Evolutionary conservation across 2,797 vertebrate species (phyloP).

Genomic region (Anguilla megastoma): DNA sequence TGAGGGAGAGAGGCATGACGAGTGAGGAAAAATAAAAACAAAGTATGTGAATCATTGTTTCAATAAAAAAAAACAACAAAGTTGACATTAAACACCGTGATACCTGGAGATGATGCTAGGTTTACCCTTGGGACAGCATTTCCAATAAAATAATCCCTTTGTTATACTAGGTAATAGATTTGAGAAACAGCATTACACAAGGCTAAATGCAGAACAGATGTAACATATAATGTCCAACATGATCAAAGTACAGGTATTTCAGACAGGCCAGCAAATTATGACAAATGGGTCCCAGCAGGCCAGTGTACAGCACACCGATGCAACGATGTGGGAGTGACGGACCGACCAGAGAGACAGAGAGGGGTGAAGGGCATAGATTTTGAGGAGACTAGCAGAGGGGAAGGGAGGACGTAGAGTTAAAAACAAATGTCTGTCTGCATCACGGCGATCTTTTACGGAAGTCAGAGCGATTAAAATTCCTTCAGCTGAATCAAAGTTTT

Average conservation of each 20-base stretch:
- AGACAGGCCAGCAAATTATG: slow-evolving; percentile 97
- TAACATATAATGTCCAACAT: slow-evolving; percentile 95
- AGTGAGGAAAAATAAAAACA: slow-evolving; percentile 41
- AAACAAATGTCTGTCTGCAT: slow-evolving; percentile 71
- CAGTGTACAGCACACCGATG: slow-evolving; percentile 90
- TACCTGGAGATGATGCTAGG: slow-evolving; percentile 49
- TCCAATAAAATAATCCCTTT: slow-evolving; percentile 76
- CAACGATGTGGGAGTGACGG: slow-evolving; percentile 80
- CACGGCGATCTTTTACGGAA: slow-evolving; percentile 56
- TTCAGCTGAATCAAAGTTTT: slow-evolving; percentile 32
- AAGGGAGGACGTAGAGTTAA: slow-evolving; percentile 51
- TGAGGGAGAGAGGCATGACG: neutral
- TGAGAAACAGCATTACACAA: slow-evolving; percentile 90
- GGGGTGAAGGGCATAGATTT: slow-evolving; percentile 61
- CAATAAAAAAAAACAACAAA: neutral
- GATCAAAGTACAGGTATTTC: slow-evolving; percentile 94
- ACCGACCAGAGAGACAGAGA: slow-evolving; percentile 59
- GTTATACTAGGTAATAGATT: slow-evolving; percentile 87
- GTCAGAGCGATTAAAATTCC: slow-evolving; percentile 43
- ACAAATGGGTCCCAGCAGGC: slow-evolving; percentile 95
- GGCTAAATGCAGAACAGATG: slow-evolving; percentile 99
- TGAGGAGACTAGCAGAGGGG: slow-evolving; percentile 33
- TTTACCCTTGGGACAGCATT: slow-evolving; percentile 59
- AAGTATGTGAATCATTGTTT: neutral
- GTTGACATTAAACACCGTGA: neutral